Evolutionary conservation across 1,140 invertebrate species (phyloP), one percentile per base, ranked within the genome.

Genomic region (Himalopsyche phryganea): DNA sequence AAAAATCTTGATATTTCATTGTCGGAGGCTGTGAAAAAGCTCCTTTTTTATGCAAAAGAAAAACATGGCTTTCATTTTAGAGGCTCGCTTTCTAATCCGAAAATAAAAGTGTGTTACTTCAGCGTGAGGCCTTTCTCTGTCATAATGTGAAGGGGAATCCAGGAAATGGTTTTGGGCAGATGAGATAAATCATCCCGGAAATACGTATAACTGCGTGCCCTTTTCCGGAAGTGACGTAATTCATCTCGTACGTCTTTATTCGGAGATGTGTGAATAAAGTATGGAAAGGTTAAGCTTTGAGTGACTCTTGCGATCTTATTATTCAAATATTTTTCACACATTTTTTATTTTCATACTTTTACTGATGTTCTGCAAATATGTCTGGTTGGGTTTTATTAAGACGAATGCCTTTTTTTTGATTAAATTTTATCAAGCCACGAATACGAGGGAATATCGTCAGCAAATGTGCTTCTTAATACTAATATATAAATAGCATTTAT

Each of bases 231-330:
- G 15, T 28, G 23, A 28, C 23, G 23, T 28, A 28, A 28, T 28
- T 28, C 23, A 28, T 28, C 23, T 28, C 15, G 38, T 40, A 40
- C 11, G n/a, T 40, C n/a, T 40, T 11, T 11, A 40, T 15, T 40
- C 38, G 11, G 38, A 15, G 38, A 40, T 40, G 38, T 40, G 38
- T 15, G 38, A 40, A 40, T 40, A 40, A 40, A 40, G n/a, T 13
- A 40, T 9, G 23, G 23, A 28, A 28, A 28, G 3, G 23, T 9
- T 28, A 28, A 3, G 3, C 23, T 28, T 28, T 28, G 23, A 28
- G 23, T 28, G 23, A 28, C 23, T 28, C 23, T 9, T 3, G 3
- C 4, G 23, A 28, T 28, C 23, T 28, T 28, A 28, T 28, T 28
- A 28, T 28, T 28, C 23, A 28, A 28, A 28, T 9, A 9, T 28